Evolutionary conservation across 2,888 invertebrate genomes (phyloP).

Genomic region (Lepas anatifera): DNA sequence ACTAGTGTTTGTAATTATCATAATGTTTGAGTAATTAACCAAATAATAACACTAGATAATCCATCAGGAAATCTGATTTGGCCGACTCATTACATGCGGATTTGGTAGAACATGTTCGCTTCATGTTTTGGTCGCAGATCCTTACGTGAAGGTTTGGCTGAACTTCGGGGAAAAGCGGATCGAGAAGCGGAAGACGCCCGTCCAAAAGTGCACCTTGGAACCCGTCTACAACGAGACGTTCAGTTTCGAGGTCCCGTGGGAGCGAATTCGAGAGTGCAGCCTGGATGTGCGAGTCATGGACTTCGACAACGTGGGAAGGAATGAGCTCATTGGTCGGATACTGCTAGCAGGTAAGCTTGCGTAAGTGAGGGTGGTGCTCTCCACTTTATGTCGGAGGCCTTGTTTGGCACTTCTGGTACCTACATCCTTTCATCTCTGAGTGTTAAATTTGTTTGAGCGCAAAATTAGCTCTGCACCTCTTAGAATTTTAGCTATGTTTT

Average conservation of each 20-base stretch:
- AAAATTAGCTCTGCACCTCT: too few relatives aligned
- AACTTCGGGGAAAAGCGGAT: slow-evolving; percentile 88
- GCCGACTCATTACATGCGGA: slow-evolving; percentile 24
- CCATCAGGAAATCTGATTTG: neutral
- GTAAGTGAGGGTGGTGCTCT: too few relatives aligned
- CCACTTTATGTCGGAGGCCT: too few relatives aligned
- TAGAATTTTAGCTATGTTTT: too few relatives aligned
- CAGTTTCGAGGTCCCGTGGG: slow-evolving; percentile 68
- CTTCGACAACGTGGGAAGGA: slow-evolving; percentile 89
- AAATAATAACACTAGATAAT: neutral
- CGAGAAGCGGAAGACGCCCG: slow-evolving; percentile 90
- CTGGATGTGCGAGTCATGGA: slow-evolving; percentile 93
- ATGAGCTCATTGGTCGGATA: slow-evolving; percentile 84
- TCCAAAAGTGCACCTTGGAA: slow-evolving; percentile 85
- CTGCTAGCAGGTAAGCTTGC: slow-evolving; percentile 71
- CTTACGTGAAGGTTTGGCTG: slow-evolving; percentile 96
- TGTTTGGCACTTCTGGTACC: too few relatives aligned
- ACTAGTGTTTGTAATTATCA: too few relatives aligned
- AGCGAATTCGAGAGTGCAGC: slow-evolving; percentile 87
- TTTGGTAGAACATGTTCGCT: too few relatives aligned
- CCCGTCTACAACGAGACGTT: slow-evolving; percentile 94
- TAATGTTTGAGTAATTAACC: too few relatives aligned
- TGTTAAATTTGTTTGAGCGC: too few relatives aligned
- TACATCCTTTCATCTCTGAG: too few relatives aligned
- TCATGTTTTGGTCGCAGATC: too few relatives aligned